Evolutionary conservation across 2,888 invertebrate genomes (phyloP).

Genomic region (Hylaea fasciaria): DNA sequence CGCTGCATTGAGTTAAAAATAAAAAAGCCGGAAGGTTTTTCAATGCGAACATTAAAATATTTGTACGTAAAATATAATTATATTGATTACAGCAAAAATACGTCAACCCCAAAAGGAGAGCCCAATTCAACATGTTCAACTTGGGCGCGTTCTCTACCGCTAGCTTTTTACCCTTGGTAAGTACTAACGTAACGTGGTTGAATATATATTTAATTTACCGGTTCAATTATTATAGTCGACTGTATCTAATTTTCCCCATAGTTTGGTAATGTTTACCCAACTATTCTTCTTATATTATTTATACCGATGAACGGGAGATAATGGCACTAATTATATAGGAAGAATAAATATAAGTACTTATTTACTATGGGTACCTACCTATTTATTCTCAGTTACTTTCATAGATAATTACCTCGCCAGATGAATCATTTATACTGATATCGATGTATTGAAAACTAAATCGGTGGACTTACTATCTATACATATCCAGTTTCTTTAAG

Average conservation of each 20-base stretch:
- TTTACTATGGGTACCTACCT: no score
- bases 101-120: constrained; percentile 71
- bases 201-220: background rate
- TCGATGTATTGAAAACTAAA: background rate
- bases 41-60: constrained; percentile 9
- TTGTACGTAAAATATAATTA: constrained; percentile 12
- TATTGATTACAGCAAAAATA: constrained; percentile 62
- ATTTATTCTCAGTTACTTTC: no score
- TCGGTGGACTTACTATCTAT: constrained; percentile 12
- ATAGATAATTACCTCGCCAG: no score
- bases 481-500: constrained; percentile 13
- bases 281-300: no score
- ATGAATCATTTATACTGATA: no score
- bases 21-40: constrained; percentile 5
- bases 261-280: no score
- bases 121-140: constrained; percentile 71
- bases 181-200: constrained; percentile 28
- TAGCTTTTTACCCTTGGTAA: constrained; percentile 72
- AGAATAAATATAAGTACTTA: no score
- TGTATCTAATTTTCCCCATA: no score
- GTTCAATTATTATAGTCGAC: no score
- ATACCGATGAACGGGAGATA: no score
- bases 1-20: background rate
- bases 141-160: constrained; percentile 69
- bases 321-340: no score